A percentile compares a stretch with the other conserved stretches of the same genome.
Conservation (phyloP, 2,888 invertebrate genomes). For the Gnatocerus cornutus region DNA sequence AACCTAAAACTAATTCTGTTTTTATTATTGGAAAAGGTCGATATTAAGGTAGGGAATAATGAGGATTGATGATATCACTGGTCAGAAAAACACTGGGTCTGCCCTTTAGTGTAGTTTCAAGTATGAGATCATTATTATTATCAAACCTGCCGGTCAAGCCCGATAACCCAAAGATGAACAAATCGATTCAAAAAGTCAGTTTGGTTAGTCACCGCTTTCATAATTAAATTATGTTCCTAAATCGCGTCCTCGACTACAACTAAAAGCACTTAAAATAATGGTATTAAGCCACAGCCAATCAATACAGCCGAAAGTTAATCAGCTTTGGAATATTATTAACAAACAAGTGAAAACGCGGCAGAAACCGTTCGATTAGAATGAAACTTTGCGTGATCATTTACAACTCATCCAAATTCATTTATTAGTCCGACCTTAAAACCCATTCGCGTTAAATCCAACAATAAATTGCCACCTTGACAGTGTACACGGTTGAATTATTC, state of each 20-base stretch:
- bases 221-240: slow-evolving; percentile 39
- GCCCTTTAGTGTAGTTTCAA: too few species aligned
- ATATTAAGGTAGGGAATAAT: slow-evolving; percentile 34
- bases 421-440: slow-evolving; percentile 26
- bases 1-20: slow-evolving; percentile 49
- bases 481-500: too few species aligned
- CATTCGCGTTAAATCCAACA: slow-evolving; percentile 15
- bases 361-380: not conserved
- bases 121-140: too few species aligned
- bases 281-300: slow-evolving; percentile 31
- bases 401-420: not conserved
- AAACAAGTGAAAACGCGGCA: not conserved
- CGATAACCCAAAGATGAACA: not conserved
- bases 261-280: slow-evolving; percentile 39
- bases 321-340: slow-evolving; percentile 6
- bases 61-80: slow-evolving; percentile 17
- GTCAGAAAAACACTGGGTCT: not conserved
- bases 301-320: slow-evolving; percentile 30
- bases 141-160: too few species aligned
- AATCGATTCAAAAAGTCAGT: not conserved
- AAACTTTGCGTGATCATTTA: slow-evolving; percentile 18
- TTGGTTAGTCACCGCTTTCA: not conserved
- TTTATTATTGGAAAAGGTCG: slow-evolving; percentile 34
- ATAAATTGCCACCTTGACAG: slow-evolving; percentile 17
- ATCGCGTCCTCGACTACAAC: slow-evolving; percentile 24